Base-by-base conservation (phyloP, 2,797 vertebrate species). In the Gila robusta region DNA sequence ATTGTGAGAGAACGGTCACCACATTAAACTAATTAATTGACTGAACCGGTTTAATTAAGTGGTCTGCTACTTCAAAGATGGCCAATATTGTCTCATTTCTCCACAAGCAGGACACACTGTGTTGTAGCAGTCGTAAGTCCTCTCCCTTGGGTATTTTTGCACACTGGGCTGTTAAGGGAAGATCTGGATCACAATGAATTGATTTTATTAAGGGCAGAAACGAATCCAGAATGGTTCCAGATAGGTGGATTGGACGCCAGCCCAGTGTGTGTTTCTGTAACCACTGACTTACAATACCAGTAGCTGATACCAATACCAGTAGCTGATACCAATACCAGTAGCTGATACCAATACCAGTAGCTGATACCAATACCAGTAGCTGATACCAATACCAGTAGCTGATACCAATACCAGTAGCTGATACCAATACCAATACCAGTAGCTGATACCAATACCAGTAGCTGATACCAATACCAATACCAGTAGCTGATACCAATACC, bases 161-260 rank as follows among this genome's bases (percentile, higher is more conserved):
- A 64, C 62, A 64, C 26, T 16, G 12, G 10, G 2, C 59, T 14
- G 26, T 64, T 64, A 12, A 64, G 26, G 12, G 12, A 28, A 28
- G 12, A 66, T 32, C 64, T 66, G 64, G 28, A 66, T 66, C 28
- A 66, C 64, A 66, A 32, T 66, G 0, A 66, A 66, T 47, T 91
- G 81, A 86, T 93, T 94, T 93, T 88, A 89, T 88, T 82, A 83
- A 91, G 90, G 84, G 79, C 90, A 92, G 90, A 92, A 89, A 79
- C 79, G 87, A 90, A 90, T 87, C 72, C 73, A 90, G 87, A 88
- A 90, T 88, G 91, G 90, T 90, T 88, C 87, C 90, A 71, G 91
- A 91, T 91, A 84, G 76, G 74, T 83, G 90, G 92, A 93, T 47
- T 79, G 56, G 76, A 41, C 26, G 56, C 7, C n/a, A 56, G 37